Conservation (phyloP, 1,140 invertebrate genomes). For the Archegozetes longisetosus region DNA sequence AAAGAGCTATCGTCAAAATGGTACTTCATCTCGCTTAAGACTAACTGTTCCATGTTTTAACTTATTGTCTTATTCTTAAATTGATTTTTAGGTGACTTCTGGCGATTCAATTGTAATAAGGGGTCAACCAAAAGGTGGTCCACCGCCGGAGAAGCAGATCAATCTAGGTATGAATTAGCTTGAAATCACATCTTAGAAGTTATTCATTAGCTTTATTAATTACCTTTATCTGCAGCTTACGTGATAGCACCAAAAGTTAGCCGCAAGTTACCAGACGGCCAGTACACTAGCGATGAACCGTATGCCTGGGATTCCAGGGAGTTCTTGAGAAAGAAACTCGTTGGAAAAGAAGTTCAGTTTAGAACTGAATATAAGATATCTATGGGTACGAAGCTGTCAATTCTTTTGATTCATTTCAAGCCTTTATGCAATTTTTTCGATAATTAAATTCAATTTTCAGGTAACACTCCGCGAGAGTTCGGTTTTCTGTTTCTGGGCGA, state of each 20-base stretch:
- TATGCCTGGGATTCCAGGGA: slow-evolving; percentile 95
- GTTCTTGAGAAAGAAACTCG: slow-evolving; percentile 82
- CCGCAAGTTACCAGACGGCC: slow-evolving; percentile 41
- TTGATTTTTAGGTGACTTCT: slow-evolving; percentile 60
- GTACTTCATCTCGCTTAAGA: too few relatives aligned
- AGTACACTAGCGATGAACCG: slow-evolving; percentile 39
- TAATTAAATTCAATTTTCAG: slow-evolving; percentile 49
- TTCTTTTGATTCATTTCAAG: not conserved
- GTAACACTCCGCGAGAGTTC: slow-evolving; percentile 12
- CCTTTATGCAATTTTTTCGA: not conserved
- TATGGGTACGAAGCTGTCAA: slow-evolving; percentile 52
- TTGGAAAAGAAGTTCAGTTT: slow-evolving; percentile 81
- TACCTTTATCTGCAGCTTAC: slow-evolving; percentile 36
- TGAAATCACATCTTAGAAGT: not conserved
- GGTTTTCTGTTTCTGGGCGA: slow-evolving; percentile 7
- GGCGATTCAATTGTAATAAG: slow-evolving; percentile 77
- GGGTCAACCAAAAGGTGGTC: slow-evolving; percentile 54
- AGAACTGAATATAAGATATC: slow-evolving; percentile 87
- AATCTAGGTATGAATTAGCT: slow-evolving; percentile 28
- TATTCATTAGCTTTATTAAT: not conserved
- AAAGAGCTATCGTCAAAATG: not conserved
- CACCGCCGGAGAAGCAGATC: slow-evolving; percentile 77
- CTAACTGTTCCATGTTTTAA: too few relatives aligned
- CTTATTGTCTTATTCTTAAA: too few relatives aligned
- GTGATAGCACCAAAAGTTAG: slow-evolving; percentile 81